Evolutionary conservation across 2,797 vertebrate genomes (phyloP).

Genomic region (Fistularia commersonii): DNA sequence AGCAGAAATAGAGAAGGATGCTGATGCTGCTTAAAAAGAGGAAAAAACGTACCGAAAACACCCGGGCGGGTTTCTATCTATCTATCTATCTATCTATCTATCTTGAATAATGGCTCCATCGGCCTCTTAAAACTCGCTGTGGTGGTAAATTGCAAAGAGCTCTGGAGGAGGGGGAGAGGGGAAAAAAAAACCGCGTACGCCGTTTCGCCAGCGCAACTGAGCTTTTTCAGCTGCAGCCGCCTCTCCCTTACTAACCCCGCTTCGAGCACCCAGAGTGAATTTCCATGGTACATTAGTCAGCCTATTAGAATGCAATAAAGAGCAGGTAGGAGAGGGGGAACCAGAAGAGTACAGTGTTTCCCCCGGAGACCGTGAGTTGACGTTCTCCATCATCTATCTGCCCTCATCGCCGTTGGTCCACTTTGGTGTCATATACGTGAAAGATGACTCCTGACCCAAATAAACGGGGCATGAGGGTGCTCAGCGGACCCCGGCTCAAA

Average conservation of each 20-base stretch:
- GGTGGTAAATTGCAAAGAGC: no score
- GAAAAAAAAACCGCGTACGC: no score
- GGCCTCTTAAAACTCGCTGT: no score
- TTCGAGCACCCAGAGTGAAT: slow-evolving; percentile 86
- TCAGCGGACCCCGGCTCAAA: slow-evolving; percentile 56
- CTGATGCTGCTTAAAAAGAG: slow-evolving; percentile 56
- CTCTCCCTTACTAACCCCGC: slow-evolving; percentile 42
- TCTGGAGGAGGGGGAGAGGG: no score
- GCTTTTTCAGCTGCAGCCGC: slow-evolving; percentile 33
- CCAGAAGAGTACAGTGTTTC: slow-evolving; percentile 40
- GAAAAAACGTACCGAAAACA: slow-evolving; percentile 47
- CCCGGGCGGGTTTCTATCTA: background rate
- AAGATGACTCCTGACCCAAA: slow-evolving; percentile 98
- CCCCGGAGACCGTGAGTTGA: slow-evolving; percentile 85
- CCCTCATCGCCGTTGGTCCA: slow-evolving; percentile 90
- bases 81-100: no score
- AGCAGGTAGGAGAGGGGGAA: slow-evolving; percentile 82
- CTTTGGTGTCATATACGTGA: slow-evolving; percentile 96
- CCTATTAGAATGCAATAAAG: slow-evolving; percentile 96
- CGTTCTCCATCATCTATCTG: slow-evolving; percentile 95
- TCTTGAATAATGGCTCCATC: slow-evolving; percentile 27
- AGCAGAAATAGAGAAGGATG: slow-evolving; percentile 32
- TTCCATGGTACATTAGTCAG: slow-evolving; percentile 99
- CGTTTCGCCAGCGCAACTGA: slow-evolving; percentile 6
- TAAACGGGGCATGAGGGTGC: slow-evolving; percentile 83